Evolutionary conservation across 2,797 vertebrate species (phyloP), one percentile per base, ranked within the genome.

Genomic region (Cephalopachus bancanus): DNA sequence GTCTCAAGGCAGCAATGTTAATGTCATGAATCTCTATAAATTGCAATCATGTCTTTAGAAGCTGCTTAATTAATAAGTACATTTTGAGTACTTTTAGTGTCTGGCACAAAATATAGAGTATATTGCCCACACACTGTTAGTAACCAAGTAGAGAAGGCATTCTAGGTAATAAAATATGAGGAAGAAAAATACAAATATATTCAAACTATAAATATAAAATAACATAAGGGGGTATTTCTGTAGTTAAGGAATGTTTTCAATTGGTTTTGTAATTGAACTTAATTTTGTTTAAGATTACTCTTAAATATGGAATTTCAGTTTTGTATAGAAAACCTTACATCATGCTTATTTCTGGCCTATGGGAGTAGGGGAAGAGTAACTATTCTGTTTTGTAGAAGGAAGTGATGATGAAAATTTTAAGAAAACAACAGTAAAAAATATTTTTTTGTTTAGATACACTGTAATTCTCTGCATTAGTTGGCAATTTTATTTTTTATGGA

Each of bases 31-130:
- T 80, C 49, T 92, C 10, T 33, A 60, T 60, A 53, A 91, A 85
- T 95, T 78, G 1, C 4, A 30, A 51, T 91, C 24, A 11, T 51
- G 28, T 53, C 19, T 96, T 91, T 83, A 83, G 53, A 79, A 85
- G 5, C 16, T 87, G 14, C 8, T 65, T 95, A 93, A 86, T 83
- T 92, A 80, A 57, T 67, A 80, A 60, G 14, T 28, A 67, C 30
- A 3, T 90, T 89, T 90, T 88, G 28, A 88, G 10, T 24, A 44
- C 37, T 92, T 92, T 72, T 81, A n/a, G 14, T 92, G 24, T 86
- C 55, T 76, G 12, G 1, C 20, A 33, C 2, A 65, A 92, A 93
- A 80, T 72, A 12, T 44, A 74, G 51, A 64, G 5, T 19, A 60
- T 84, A 69, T 65, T 95, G 24, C 2, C 30, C 57, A 89, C 11